Base-by-base conservation (phyloP, 2,113 vertebrate genomes). In the Proteles cristata region DNA sequence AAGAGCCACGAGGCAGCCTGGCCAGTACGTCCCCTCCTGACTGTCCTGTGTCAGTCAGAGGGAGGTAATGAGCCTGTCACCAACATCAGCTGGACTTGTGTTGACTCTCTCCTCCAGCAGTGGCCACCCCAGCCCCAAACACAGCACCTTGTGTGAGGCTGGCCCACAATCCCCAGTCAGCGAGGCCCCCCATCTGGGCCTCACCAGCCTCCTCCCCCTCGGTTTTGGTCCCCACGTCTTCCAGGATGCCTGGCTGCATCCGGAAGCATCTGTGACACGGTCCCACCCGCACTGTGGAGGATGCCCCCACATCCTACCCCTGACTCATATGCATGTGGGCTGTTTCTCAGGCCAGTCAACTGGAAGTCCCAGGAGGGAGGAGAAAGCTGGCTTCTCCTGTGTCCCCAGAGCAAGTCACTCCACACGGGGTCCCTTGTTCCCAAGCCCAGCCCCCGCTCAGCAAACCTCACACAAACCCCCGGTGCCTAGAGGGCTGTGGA, bases 321-420 rank as follows among this genome's bases (percentile, higher is more conserved):
- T 19, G 43, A 23, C 19, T 43, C 69, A 33, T 4, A 19, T 0
- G 0, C 1, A 0, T 1, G 1, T 2, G 2, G 5, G 19, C 3
- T 83, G 39, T 48, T 74, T 43, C 73, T 28, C 58, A 53, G 28
- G 25, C 85, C 66, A 19, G 50, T n/a, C n/a, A 17, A 10, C 35
- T 1, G 5, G 35, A n/a, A 92, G 77, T 50, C 82, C 10, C 7
- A 17, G 16, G 31, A 69, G 8, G 43, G 35, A 26, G 8, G 28
- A 16, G 61, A 23, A 65, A 25, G 11, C 1, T 45, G 15, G 39
- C 19, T 16, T 43, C 7, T 55, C 77, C 21, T 14, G 33, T 39
- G 55, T n/a, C 63, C 43, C 77, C 68, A 26, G 21, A 76, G 61
- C 2, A 21, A 53, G 68, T 33, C 19, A 10, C 15, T 12, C 39